Evolutionary conservation across 2,888 invertebrate genomes (phyloP).

Genomic region (Escarpia spicata): DNA sequence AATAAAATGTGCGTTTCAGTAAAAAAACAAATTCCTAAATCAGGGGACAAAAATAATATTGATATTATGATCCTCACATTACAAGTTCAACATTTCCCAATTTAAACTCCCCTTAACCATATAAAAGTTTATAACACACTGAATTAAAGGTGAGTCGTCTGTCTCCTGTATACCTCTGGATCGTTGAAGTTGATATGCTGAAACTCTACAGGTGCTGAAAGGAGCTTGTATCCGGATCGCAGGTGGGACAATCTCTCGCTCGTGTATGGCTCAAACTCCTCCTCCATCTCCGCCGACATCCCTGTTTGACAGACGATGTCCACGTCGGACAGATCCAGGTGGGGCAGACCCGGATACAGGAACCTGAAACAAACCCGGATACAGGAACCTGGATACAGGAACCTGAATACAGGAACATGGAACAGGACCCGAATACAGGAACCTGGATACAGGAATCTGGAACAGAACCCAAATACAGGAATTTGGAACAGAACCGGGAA

Average conservation of each 20-base stretch:
- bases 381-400: constrained; percentile 20
- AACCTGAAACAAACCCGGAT: constrained; percentile 30
- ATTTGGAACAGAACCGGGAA: too few relatives aligned
- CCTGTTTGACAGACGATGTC: constrained; percentile 30
- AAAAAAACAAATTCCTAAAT: background rate
- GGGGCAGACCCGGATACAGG: constrained; percentile 32
- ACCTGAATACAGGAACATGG: too few relatives aligned
- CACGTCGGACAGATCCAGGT: constrained; percentile 32
- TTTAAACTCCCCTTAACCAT: background rate
- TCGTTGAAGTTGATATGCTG: constrained; percentile 75
- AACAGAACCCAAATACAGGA: constrained; percentile 25
- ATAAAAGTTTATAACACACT: background rate
- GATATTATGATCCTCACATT: background rate
- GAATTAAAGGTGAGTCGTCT: background rate
- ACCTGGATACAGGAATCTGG: too few relatives aligned
- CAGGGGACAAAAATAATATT: background rate
- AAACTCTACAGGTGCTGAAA: constrained; percentile 44
- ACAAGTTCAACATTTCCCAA: background rate
- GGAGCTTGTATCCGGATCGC: constrained; percentile 66
- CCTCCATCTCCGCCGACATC: background rate
- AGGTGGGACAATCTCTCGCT: constrained; percentile 74
- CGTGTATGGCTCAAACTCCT: constrained; percentile 69
- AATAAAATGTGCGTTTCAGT: background rate
- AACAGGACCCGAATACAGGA: background rate
- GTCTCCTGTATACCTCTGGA: constrained; percentile 48